phyloP scores from a whole-genome alignment of 2,797 vertebrate genomes.

The Garrulus glandarius region DNA sequence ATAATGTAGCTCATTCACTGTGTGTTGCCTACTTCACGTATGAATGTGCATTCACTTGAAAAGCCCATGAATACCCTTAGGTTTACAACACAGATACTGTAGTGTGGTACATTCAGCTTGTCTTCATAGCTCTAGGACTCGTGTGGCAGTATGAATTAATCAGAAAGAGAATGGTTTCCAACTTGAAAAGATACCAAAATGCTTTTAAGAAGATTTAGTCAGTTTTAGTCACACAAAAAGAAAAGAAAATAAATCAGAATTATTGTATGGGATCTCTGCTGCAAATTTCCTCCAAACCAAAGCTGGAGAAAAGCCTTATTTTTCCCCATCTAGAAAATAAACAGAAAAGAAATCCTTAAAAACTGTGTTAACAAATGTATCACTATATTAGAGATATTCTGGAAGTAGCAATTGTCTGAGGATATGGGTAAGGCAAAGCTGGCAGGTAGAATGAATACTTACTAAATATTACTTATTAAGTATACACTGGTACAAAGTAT shows the following conservation, averaged over 20 bases:
- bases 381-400: not conserved
- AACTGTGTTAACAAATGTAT: not conserved
- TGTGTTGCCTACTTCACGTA: conserved; percentile 42
- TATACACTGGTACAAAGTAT: not conserved
- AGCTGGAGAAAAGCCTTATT: not conserved
- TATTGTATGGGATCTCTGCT: not conserved
- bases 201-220: not conserved
- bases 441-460: not conserved
- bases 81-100: conserved; percentile 36
- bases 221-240: not conserved
- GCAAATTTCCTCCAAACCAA: not conserved
- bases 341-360: not conserved
- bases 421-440: not conserved
- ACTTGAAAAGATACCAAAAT: conserved; percentile 19
- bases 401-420: not conserved
- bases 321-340: not conserved
- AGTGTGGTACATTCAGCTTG: conserved; percentile 21
- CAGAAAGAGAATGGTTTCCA: not conserved
- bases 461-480: not conserved
- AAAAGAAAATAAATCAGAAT: not conserved
- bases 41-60: conserved; percentile 61
- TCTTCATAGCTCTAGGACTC: conserved; percentile 19
- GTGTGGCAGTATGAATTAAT: not conserved
- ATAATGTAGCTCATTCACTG: conserved; percentile 62
- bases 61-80: conserved; percentile 50